Percentiles rank a stretch among this genome's conserved stretches.
Conservation (phyloP, 2,797 vertebrate species). For the Pagetopsis macropterus region DNA sequence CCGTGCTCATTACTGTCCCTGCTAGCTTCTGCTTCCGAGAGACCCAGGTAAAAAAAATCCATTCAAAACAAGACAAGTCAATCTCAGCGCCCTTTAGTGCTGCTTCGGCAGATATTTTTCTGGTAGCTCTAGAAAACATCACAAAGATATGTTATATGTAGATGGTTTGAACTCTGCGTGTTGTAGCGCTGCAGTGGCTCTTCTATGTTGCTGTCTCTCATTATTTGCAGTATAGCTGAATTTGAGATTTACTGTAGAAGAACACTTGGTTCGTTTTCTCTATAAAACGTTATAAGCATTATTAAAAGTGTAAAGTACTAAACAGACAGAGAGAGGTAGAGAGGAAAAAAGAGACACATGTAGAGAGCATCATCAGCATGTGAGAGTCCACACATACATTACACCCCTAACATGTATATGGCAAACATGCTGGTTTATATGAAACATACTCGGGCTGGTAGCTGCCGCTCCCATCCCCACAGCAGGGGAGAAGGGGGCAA, state of each 20-base stretch:
- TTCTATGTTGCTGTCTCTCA: not conserved
- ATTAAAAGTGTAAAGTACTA: conserved; percentile 34
- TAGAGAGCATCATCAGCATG: conserved; percentile 19
- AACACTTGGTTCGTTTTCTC: conserved; percentile 19
- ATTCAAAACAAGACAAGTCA: conserved; percentile 16
- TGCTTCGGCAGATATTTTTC: conserved; percentile 33
- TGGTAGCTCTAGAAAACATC: conserved; percentile 9
- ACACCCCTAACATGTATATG: conserved; percentile 5
- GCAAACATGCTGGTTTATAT: conserved; percentile 18
- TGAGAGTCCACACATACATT: conserved; percentile 40
- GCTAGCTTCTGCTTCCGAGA: conserved; percentile 19
- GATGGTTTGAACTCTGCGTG: conserved; percentile 10
- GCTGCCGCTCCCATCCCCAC: conserved; percentile 1
- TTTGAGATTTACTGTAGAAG: conserved; percentile 24
- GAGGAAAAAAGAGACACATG: not conserved
- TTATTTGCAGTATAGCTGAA: conserved; percentile 1
- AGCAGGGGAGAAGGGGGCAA: conserved; percentile 2
- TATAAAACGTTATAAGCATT: conserved; percentile 20
- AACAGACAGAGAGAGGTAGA: not conserved
- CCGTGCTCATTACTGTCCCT: conserved; percentile 46
- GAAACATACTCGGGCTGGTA: conserved; percentile 6
- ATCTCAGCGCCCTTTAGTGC: conserved; percentile 21
- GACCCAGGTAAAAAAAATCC: conserved; percentile 27
- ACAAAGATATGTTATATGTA: conserved; percentile 10
- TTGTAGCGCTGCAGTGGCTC: not conserved